These are phyloP conservation scores for Poeciliopsis turneri DNA, from an alignment of 2,797 vertebrate species.

Conservation along the genomic window DNA sequence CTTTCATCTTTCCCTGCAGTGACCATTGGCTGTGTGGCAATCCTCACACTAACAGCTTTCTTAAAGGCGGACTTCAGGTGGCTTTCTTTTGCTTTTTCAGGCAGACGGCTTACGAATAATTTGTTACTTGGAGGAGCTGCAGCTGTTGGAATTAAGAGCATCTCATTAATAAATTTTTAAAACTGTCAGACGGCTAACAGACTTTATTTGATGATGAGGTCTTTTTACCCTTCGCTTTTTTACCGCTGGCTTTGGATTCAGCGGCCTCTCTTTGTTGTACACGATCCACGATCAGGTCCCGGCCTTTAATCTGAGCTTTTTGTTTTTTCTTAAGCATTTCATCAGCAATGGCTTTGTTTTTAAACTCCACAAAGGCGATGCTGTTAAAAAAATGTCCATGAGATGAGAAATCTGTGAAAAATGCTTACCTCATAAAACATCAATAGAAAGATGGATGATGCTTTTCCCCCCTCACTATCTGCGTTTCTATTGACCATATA, in stretches of 20 bases:
- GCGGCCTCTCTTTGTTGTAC: slow-evolving; percentile 79
- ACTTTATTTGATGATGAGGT: not conserved
- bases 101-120: slow-evolving; percentile 88
- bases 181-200: not conserved
- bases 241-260: not conserved
- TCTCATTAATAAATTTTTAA: not conserved
- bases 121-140: slow-evolving; percentile 73
- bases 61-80: slow-evolving; percentile 86
- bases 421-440: not conserved
- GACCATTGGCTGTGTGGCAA: slow-evolving; percentile 52
- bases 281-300: slow-evolving; percentile 82
- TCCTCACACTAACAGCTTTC: slow-evolving; percentile 84
- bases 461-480: not conserved
- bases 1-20: slow-evolving; percentile 81
- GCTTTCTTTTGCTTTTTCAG: slow-evolving; percentile 80
- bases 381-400: slow-evolving; percentile 66
- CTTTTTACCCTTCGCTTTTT: slow-evolving; percentile 53
- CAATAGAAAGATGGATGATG: not conserved
- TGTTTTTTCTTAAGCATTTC: slow-evolving; percentile 82
- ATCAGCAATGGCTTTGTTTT: slow-evolving; percentile 81
- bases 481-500: too few species aligned
- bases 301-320: slow-evolving; percentile 82
- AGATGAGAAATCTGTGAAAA: not conserved
- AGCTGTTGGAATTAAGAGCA: slow-evolving; percentile 18
- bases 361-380: slow-evolving; percentile 92